Conservation (phyloP, 1,140 invertebrate species). For the Oryzaephilus surinamensis region DNA sequence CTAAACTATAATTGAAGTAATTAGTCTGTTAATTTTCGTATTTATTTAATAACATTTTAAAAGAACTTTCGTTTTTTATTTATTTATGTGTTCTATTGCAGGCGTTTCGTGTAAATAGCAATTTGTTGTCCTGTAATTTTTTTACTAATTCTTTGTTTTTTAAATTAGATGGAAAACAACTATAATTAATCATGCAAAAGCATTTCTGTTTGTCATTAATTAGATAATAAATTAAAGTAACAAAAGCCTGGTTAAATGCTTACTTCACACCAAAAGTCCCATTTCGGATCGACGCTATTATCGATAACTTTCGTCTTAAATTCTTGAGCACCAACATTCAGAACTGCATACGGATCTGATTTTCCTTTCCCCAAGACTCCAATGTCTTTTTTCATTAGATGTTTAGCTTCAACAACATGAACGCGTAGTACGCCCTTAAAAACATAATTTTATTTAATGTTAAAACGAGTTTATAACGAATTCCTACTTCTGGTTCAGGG, state of each 20-base stretch:
- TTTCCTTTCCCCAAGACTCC: conserved; percentile 87
- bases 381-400: conserved; percentile 87
- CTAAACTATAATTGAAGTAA: too few species aligned
- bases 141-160: too few species aligned
- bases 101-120: neutral
- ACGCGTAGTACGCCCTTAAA: conserved; percentile 70
- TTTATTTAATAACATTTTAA: neutral
- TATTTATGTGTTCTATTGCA: too few species aligned
- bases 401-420: conserved; percentile 84
- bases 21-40: too few species aligned
- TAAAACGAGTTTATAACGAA: conserved; percentile 1
- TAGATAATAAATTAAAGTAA: neutral
- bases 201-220: neutral
- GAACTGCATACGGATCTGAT: conserved; percentile 87
- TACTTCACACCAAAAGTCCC: conserved; percentile 92
- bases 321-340: conserved; percentile 78
- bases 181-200: neutral
- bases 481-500: conserved; percentile 78
- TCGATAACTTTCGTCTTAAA: conserved; percentile 82
- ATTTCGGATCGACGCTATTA: conserved; percentile 85
- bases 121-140: too few species aligned
- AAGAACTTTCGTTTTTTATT: too few species aligned
- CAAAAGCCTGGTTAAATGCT: conserved; percentile 24
- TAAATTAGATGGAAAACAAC: neutral
- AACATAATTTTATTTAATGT: conserved; percentile 10